Conservation (phyloP, 1,140 invertebrate genomes). For the Theocolax elegans region DNA sequence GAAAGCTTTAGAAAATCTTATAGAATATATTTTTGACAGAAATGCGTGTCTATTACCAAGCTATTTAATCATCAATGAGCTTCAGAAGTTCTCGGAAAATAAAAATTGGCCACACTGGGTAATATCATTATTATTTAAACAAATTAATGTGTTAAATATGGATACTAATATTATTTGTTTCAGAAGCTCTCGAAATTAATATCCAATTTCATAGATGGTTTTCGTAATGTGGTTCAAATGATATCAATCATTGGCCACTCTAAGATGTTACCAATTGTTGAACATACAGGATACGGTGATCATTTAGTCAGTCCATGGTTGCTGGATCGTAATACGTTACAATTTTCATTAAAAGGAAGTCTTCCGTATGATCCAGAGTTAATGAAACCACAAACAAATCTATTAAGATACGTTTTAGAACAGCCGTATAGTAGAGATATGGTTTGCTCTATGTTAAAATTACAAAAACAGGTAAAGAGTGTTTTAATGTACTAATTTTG, state of each 20-base stretch:
- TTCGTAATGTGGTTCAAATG: constrained; percentile 92
- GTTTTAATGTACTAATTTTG: background rate
- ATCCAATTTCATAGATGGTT: constrained; percentile 91
- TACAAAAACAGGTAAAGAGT: constrained; percentile 87
- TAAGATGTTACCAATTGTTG: constrained; percentile 92
- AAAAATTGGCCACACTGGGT: constrained; percentile 92
- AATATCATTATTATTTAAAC: constrained; percentile 43
- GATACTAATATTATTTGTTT: constrained; percentile 27
- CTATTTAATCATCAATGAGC: constrained; percentile 95
- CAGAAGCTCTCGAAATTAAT: constrained; percentile 85
- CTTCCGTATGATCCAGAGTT: constrained; percentile 91
- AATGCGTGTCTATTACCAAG: constrained; percentile 91
- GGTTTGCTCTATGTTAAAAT: constrained; percentile 92
- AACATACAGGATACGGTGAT: constrained; percentile 89
- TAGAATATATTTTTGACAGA: constrained; percentile 76
- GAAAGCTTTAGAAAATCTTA: constrained; percentile 48
- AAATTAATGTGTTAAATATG: background rate
- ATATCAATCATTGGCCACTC: constrained; percentile 91
- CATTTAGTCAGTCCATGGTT: constrained; percentile 93
- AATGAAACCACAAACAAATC: constrained; percentile 85
- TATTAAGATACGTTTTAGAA: constrained; percentile 91
- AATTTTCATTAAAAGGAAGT: constrained; percentile 90
- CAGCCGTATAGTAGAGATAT: constrained; percentile 97
- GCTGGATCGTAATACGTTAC: constrained; percentile 85
- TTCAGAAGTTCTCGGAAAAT: constrained; percentile 88